A percentile compares a stretch with the other conserved stretches of the same genome.
phyloP scores from a whole-genome alignment of 1,140 invertebrate genomes.

The Hypothenemus hampei region DNA sequence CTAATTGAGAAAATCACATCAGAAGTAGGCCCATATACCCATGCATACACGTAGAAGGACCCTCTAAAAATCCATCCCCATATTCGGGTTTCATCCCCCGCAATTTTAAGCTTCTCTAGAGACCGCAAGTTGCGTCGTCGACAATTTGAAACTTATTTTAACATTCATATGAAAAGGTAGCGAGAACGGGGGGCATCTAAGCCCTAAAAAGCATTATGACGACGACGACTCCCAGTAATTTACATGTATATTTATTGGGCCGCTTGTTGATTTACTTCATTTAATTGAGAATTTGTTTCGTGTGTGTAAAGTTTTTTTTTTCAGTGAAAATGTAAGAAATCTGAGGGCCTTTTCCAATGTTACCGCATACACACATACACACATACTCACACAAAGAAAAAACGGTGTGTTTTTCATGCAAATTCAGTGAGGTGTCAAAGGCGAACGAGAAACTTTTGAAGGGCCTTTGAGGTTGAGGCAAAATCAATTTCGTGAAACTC shows the following conservation, averaged over 20 bases:
- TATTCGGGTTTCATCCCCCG: conserved; percentile 21
- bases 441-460: conserved; percentile 9
- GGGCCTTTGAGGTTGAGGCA: conserved; percentile 5
- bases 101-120: conserved; percentile 31
- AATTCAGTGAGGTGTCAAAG: conserved; percentile 10
- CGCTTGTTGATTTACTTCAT: no score
- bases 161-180: conserved; percentile 44
- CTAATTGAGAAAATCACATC: neutral
- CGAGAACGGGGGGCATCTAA: conserved; percentile 13
- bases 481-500: conserved; percentile 11
- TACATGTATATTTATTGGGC: conserved; percentile 43
- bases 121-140: conserved; percentile 45
- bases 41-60: no score
- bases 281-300: no score
- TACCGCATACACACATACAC: no score
- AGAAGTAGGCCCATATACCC: no score
- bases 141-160: conserved; percentile 50
- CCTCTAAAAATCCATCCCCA: no score
- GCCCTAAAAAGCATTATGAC: conserved; percentile 27
- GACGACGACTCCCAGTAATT: conserved; percentile 37
- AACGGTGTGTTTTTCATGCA: conserved; percentile 10
- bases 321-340: no score
- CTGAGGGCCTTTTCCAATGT: no score
- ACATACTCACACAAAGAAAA: no score
- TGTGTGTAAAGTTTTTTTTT: no score